Evolutionary conservation across 2,113 vertebrate species (phyloP).

Genomic region (Xenopus tropicalis): UCB_Xtro_10.0 CM004449.2:128609501-128610000

Average conservation of each 20-base stretch:
- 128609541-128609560: neutral
- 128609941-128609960: no score
- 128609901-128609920: no score
- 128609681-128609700: slow-evolving; percentile 3
- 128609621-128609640: neutral
- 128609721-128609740: slow-evolving; percentile 3
- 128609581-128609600: neutral
- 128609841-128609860: no score
- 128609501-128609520: slow-evolving; percentile 27
- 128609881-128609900: no score
- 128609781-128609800: slow-evolving; percentile 7
- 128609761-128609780: neutral
- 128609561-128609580: neutral
- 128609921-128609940: no score
- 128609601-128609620: neutral
- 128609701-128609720: slow-evolving; percentile 12
- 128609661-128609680: neutral
- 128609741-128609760: neutral
- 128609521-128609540: neutral
- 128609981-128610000: no score
- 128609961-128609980: no score
- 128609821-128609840: slow-evolving; percentile 23
- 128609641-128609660: neutral
- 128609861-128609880: neutral
- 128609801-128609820: slow-evolving; percentile 1